Evolutionary conservation across 2,888 invertebrate genomes (phyloP), one percentile per base, ranked within the genome.

Genomic region (Troilus luridus): DNA sequence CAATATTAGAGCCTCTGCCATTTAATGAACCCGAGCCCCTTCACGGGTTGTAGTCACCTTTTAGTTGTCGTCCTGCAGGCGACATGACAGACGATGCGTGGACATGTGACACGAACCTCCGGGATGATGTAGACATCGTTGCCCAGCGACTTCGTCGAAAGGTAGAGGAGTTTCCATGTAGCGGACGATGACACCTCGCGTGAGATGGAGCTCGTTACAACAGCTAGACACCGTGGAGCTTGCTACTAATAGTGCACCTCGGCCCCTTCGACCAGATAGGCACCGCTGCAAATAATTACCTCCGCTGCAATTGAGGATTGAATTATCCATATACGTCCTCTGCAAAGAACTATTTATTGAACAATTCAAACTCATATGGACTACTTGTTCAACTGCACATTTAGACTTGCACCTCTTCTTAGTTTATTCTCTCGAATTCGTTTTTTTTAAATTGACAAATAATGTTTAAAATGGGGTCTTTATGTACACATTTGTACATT

Each of bases 181-280:
- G 56, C 54, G 85, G 85, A 12, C 85, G 85, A 85, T 85, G 85
- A 85, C 85, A 85, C 85, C 85, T 85, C 56, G 85, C 85, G 85
- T 85, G 85, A 56, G 85, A 85, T 56, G 85, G 21, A 85, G n/a
- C 85, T 85, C 85, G 56, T 85, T 85, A 85, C 56, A 1, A n/a
- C 56, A 54, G 12, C 85, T n/a, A 85, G 85, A 56, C 11, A 85
- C 85, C 85, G 56, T 58, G 85, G 21, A 54, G 27, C 72, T 77
- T 41, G 24, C 24, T 64, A 67, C 67, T 77, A 77, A 77, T 77
- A 77, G 27, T 77, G 72, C 72, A 77, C 72, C 19, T 17, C 72
- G 19, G 27, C 17, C 72, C 19, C 7, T 41, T 41, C 72, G 9
- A 7, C 27, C 72, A 19, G 27, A 19, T 77, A 77, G 17, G 17